phyloP scores from a whole-genome alignment of 2,113 vertebrate species.

The Melanostigma gelatinosum region DNA sequence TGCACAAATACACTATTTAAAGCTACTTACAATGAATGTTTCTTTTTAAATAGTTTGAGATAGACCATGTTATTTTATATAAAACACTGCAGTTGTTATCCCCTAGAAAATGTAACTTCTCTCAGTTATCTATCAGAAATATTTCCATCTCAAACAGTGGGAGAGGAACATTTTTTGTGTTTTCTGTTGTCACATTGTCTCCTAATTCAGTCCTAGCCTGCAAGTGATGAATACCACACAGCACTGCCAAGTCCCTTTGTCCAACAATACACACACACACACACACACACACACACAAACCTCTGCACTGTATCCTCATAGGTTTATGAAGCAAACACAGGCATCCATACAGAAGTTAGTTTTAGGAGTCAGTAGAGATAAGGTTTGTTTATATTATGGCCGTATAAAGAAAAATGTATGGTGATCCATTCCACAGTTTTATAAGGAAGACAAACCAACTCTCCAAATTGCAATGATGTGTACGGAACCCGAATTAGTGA shows the following conservation, averaged over 20 bases:
- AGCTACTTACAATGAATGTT: not conserved
- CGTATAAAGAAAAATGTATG: not conserved
- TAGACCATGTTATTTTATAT: not conserved
- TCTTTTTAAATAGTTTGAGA: not conserved
- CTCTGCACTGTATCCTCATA: not conserved
- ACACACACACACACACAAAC: constrained; percentile 1
- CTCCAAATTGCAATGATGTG: not conserved
- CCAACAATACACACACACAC: constrained; percentile 8
- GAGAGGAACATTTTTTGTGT: not conserved
- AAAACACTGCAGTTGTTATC: not conserved
- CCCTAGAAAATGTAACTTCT: not conserved
- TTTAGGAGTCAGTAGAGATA: not conserved
- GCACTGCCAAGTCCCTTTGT: constrained; percentile 18
- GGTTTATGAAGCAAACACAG: constrained; percentile 5
- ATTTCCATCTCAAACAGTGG: not conserved
- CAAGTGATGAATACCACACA: constrained; percentile 56
- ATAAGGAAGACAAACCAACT: not conserved
- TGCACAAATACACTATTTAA: not conserved
- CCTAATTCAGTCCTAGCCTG: not conserved
- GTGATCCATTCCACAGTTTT: not conserved
- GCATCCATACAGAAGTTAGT: not conserved
- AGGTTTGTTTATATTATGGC: not conserved
- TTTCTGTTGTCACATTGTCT: constrained; percentile 15
- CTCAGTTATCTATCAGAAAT: not conserved
- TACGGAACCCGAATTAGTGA: not conserved